These are phyloP conservation scores for Masnerella sp. DNA, from an alignment of 2,888 invertebrate genomes.

Conservation along the genomic window DNA sequence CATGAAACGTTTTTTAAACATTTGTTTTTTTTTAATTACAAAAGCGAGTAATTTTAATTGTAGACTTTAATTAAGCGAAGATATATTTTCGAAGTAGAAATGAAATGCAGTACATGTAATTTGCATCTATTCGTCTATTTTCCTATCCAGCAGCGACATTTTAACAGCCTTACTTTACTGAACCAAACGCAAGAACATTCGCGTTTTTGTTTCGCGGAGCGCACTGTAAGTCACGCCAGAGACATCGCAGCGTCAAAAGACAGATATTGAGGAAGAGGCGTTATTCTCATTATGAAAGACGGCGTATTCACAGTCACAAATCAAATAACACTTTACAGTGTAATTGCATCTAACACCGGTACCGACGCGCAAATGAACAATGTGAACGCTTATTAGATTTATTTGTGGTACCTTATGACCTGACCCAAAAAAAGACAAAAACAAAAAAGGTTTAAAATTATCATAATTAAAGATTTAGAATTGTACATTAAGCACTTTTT, in stretches of 20 bases:
- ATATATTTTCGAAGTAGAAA: too few relatives aligned
- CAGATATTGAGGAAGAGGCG: constrained; percentile 74
- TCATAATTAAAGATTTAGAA: too few relatives aligned
- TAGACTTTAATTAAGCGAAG: too few relatives aligned
- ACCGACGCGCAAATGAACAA: background rate
- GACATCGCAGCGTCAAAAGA: constrained; percentile 65
- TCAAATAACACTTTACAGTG: constrained; percentile 70
- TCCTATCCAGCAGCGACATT: background rate
- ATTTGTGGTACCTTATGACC: background rate
- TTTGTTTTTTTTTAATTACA: too few relatives aligned
- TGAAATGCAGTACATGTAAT: too few relatives aligned
- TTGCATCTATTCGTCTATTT: too few relatives aligned
- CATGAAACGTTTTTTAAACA: too few relatives aligned
- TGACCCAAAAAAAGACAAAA: too few relatives aligned
- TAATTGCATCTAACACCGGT: constrained; percentile 21
- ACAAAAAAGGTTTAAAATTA: too few relatives aligned
- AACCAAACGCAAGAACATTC: background rate
- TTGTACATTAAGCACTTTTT: too few relatives aligned
- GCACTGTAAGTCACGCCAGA: constrained; percentile 29
- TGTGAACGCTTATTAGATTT: background rate
- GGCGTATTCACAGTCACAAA: constrained; percentile 69
- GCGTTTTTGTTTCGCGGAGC: background rate
- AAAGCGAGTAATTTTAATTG: too few relatives aligned
- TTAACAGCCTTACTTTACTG: too few relatives aligned
- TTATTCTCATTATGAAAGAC: constrained; percentile 70